Evolutionary conservation across 1,140 invertebrate species (phyloP).

Genomic region (Tetranychus cinnabarinus): DNA sequence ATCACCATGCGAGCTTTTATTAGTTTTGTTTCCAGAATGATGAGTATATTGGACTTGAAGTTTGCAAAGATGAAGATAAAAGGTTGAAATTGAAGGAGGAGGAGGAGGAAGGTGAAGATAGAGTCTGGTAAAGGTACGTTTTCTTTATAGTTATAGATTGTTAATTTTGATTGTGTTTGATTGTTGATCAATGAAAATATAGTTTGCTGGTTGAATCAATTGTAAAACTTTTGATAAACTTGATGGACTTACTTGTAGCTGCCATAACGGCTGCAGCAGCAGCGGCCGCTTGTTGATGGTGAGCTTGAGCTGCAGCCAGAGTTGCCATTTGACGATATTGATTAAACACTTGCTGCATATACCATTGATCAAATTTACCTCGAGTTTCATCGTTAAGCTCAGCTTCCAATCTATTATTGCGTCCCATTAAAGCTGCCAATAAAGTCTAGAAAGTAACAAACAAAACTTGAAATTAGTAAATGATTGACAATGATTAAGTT

Average conservation of each 20-base stretch:
- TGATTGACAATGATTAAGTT: neutral
- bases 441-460: neutral
- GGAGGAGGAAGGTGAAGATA: too few relatives aligned
- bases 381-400: constrained; percentile 20
- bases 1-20: too few relatives aligned
- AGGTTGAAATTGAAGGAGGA: too few relatives aligned
- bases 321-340: constrained; percentile 13
- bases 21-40: too few relatives aligned
- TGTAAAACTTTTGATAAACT: too few relatives aligned
- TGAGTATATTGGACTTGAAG: too few relatives aligned
- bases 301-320: constrained; percentile 25
- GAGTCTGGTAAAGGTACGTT: too few relatives aligned
- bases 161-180: too few relatives aligned
- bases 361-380: constrained; percentile 23
- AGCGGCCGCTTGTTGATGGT: constrained; percentile 30
- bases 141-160: too few relatives aligned
- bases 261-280: constrained; percentile 21
- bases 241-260: neutral
- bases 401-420: constrained; percentile 7
- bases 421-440: neutral
- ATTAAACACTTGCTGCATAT: constrained; percentile 19
- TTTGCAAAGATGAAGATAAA: too few relatives aligned
- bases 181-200: too few relatives aligned
- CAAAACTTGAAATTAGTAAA: neutral
- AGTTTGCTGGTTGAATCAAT: too few relatives aligned